phyloP scores from a whole-genome alignment of 2,888 invertebrate species.

The Pyrochroa serraticornis region DNA sequence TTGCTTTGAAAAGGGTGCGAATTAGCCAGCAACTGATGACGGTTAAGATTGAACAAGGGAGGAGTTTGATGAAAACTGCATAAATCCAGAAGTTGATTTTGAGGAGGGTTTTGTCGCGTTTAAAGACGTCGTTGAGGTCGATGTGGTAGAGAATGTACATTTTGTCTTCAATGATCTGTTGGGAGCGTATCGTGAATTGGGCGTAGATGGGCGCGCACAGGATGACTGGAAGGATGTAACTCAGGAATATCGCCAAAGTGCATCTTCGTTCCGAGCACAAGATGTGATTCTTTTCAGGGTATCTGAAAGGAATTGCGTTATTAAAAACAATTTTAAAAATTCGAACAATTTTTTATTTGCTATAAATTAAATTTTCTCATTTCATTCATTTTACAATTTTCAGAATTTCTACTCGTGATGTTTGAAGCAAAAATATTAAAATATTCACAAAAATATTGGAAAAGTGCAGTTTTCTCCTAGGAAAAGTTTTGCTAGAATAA shows the following conservation, averaged over 20 bases:
- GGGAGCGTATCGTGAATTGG: conserved; percentile 67
- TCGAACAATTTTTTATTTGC: too few species aligned
- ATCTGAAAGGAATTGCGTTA: conserved; percentile 60
- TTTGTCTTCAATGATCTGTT: conserved; percentile 62
- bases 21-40: conserved; percentile 75
- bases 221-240: conserved; percentile 77
- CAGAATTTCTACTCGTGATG: too few species aligned
- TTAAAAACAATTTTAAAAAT: neutral
- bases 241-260: conserved; percentile 74
- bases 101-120: conserved; percentile 53
- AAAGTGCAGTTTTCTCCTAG: too few species aligned
- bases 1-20: conserved; percentile 75
- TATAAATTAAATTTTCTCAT: too few species aligned
- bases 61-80: conserved; percentile 77
- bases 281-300: conserved; percentile 76
- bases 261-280: conserved; percentile 81
- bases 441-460: too few species aligned
- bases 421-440: too few species aligned
- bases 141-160: conserved; percentile 66
- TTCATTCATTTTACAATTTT: too few species aligned
- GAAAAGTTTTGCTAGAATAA: too few species aligned
- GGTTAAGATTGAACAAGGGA: conserved; percentile 80
- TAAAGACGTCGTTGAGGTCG: conserved; percentile 57
- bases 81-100: conserved; percentile 81
- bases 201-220: conserved; percentile 86